Evolutionary conservation across 1,140 invertebrate species (phyloP), one percentile per base, ranked within the genome.

Genomic region (Bombus sibiricus): DNA sequence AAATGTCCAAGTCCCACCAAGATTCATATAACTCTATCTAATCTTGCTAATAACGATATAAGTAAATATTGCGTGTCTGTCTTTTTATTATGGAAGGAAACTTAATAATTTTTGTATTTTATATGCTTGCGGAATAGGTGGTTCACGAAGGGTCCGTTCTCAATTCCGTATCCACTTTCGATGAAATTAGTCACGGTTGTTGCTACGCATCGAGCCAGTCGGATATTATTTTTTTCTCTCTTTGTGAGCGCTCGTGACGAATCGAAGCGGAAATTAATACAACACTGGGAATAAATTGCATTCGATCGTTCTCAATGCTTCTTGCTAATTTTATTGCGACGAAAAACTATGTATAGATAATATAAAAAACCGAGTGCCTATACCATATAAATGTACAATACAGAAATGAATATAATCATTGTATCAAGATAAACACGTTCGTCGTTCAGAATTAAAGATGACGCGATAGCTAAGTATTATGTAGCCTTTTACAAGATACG

Each of bases 241-340:
- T 81, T 76, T 68, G 39, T 32, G 83, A 83, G 77, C 34, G 73
- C 83, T 83, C 92, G 90, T 93, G 90, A 92, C 92, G 85, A 94
- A 94, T 93, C 86, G 91, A 91, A 90, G 69, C 93, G 93, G 93
- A 94, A 94, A 94, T 94, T 94, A 92, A 93, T 87, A 85, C 81
- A 83, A 89, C 76, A 68, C 72, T 79, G n/a, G 71, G 10, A 85
- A 90, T 87, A 82, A 88, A 86, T 83, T 83, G 76, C 80, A 86
- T 59, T 57, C 34, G 77, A 59, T 64, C 69, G 43, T 10, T 57
- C 28, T 28, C 9, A 12, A 37, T 53, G 22, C 15, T 28, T 53
- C 34, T 41, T 28, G 34, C 8, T 32, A 59, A 57, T 25, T 37
- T 68, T n/a, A 39, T 28, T 12, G 43, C 13, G 43, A 2, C 18